Evolutionary conservation across 2,888 invertebrate genomes (phyloP).

Genomic region (Hemithea aestivaria): DNA sequence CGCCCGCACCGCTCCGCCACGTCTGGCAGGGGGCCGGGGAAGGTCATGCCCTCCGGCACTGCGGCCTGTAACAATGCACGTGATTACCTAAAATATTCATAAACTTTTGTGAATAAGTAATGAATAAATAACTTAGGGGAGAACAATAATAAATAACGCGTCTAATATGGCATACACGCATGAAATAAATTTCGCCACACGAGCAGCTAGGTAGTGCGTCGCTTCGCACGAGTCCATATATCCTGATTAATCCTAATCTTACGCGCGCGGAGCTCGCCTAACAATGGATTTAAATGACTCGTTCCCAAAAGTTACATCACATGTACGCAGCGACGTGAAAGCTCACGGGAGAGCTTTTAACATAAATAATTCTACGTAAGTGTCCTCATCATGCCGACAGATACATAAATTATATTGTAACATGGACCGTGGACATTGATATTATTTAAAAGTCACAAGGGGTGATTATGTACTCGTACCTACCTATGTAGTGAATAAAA

Average conservation of each 20-base stretch:
- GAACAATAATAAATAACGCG: no score
- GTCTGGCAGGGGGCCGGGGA: conserved; percentile 74
- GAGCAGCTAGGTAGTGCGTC: no score
- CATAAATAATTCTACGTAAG: conserved; percentile 17
- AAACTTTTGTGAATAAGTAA: no score
- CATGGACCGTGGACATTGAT: conserved; percentile 1
- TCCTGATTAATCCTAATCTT: conserved; percentile 49
- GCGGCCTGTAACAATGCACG: conserved; percentile 59
- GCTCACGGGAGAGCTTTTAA: conserved; percentile 15
- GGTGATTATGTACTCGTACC: not conserved
- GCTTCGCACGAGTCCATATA: conserved; percentile 30
- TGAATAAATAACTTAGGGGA: no score
- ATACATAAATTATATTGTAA: conserved; percentile 6
- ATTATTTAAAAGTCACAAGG: no score
- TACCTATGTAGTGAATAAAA: no score
- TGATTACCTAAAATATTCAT: not conserved
- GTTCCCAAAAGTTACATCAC: conserved; percentile 18
- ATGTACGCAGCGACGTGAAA: conserved; percentile 15
- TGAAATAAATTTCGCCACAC: no score
- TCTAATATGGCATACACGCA: no score
- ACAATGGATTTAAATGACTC: conserved; percentile 42
- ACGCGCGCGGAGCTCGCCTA: conserved; percentile 34
- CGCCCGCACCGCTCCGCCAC: conserved; percentile 75
- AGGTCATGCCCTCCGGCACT: conserved; percentile 73
- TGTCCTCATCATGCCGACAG: conserved; percentile 13